Evolutionary conservation across 2,888 invertebrate genomes (phyloP).

Genomic region (Hyposoter didymator): DNA sequence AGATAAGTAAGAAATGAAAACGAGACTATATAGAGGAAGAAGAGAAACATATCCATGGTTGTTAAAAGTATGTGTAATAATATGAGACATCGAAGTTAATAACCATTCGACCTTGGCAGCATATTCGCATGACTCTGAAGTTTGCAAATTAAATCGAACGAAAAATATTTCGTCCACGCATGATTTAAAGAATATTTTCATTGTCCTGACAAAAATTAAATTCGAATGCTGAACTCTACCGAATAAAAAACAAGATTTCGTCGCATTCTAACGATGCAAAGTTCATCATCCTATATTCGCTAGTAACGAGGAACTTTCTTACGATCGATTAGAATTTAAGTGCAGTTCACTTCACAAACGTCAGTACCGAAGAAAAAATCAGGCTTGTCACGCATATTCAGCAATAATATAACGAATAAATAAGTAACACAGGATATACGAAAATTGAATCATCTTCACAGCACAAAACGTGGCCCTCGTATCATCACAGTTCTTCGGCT

Average conservation of each 20-base stretch:
- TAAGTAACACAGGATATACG: too few species aligned
- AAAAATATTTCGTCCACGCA: too few species aligned
- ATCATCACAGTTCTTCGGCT: neutral
- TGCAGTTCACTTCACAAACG: too few species aligned
- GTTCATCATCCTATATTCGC: neutral
- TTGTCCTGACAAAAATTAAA: too few species aligned
- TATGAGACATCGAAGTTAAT: neutral
- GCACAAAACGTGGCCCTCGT: neutral
- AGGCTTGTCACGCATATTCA: too few species aligned
- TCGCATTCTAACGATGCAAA: too few species aligned
- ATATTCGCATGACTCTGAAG: neutral
- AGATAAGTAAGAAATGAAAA: slow-evolving; percentile 67
- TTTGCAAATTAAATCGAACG: too few species aligned
- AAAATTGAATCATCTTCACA: neutral
- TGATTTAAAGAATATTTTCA: too few species aligned
- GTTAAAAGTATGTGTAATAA: neutral
- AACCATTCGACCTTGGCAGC: neutral
- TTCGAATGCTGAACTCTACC: too few species aligned
- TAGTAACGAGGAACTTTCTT: neutral
- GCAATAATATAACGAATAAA: too few species aligned
- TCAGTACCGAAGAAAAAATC: too few species aligned
- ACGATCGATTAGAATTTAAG: neutral
- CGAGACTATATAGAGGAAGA: slow-evolving; percentile 55
- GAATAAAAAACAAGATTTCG: too few species aligned
- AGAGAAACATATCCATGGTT: neutral